Evolutionary conservation across 2,888 invertebrate species (phyloP).

Genomic region (Autographa pulchrina): DNA sequence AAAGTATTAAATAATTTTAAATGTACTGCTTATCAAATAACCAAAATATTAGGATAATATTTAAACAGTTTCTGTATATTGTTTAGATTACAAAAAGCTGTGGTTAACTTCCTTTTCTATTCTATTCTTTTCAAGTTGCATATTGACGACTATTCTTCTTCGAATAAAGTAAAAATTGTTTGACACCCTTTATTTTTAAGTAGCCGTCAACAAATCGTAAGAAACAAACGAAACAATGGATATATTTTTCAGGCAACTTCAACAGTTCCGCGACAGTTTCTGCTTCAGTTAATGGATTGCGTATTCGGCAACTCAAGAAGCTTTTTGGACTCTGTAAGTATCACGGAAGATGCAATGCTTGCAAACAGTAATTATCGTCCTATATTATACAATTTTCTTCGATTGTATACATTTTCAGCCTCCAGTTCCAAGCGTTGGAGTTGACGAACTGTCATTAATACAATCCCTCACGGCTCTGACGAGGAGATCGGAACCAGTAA

Average conservation of each 20-base stretch:
- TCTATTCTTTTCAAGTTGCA: too few species aligned
- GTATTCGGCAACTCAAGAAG: slow-evolving; percentile 25
- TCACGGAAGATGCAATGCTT: neutral
- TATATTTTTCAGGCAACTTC: slow-evolving; percentile 54
- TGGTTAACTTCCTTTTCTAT: too few species aligned
- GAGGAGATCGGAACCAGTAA: slow-evolving; percentile 38
- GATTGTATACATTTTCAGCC: slow-evolving; percentile 22
- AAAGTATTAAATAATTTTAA: too few species aligned
- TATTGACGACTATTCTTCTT: too few species aligned
- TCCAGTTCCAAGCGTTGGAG: slow-evolving; percentile 17
- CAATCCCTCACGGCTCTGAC: slow-evolving; percentile 40
- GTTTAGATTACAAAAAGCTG: too few species aligned
- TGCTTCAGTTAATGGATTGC: slow-evolving; percentile 44
- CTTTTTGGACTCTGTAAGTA: slow-evolving; percentile 46
- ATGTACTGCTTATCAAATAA: too few species aligned
- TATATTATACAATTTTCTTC: neutral
- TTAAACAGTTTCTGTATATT: too few species aligned
- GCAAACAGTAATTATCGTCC: neutral
- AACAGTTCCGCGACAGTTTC: slow-evolving; percentile 48
- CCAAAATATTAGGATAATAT: too few species aligned
- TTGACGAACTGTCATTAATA: slow-evolving; percentile 43
- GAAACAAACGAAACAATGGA: too few species aligned
- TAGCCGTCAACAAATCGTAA: too few species aligned
- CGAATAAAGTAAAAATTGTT: too few species aligned
- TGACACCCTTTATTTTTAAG: too few species aligned